Percentiles rank a stretch among this genome's conserved stretches.
Conservation (phyloP, 2,113 vertebrate species). For the Arizona elegans region DNA sequence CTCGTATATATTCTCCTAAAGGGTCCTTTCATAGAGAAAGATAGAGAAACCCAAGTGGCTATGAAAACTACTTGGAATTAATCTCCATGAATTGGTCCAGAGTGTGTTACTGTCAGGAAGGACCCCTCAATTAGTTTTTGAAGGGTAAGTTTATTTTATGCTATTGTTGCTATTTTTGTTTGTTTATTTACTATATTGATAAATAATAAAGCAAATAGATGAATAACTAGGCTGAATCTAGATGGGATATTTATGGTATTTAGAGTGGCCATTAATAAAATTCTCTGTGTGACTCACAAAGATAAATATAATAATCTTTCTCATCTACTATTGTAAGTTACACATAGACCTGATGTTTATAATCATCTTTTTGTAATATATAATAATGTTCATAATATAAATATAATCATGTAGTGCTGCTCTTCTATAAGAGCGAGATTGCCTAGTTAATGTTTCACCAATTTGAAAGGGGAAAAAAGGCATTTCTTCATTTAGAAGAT, state of each 20-base stretch:
- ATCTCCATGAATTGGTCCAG: background rate
- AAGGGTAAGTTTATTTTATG: background rate
- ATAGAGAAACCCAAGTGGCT: background rate
- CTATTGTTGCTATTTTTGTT: background rate
- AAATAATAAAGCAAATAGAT: background rate
- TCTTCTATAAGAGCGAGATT: background rate
- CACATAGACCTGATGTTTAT: background rate
- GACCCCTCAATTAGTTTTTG: background rate
- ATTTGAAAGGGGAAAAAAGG: background rate
- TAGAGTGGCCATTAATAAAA: background rate
- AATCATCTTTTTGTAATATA: background rate
- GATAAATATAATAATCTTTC: background rate
- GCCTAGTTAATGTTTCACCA: background rate
- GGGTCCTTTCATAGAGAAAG: background rate
- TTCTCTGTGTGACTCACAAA: background rate
- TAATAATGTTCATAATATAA: background rate
- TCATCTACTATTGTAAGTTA: background rate
- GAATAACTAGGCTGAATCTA: background rate
- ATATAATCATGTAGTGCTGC: background rate
- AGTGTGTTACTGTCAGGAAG: background rate
- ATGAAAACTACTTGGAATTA: background rate
- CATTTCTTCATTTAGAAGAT: background rate
- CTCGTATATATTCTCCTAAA: background rate
- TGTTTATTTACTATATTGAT: background rate
- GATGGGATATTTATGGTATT: background rate